Percentiles rank a stretch among this genome's conserved stretches.
Evolutionary conservation across 2,888 invertebrate genomes (phyloP).

Genomic region (Tenthredo scrophulariae): DNA sequence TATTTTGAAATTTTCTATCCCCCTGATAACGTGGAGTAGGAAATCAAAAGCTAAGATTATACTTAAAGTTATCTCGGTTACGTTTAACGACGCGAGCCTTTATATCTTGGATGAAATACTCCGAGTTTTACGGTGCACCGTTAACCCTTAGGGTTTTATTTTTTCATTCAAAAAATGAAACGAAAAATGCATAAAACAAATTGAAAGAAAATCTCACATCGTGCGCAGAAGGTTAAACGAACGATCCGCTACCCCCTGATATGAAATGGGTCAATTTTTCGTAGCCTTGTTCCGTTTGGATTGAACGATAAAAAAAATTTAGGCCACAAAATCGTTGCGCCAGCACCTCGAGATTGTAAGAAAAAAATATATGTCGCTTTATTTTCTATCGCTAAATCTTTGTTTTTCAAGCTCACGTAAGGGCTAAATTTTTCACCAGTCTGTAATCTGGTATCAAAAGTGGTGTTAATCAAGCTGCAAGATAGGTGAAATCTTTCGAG

Average conservation of each 20-base stretch:
- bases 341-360: background rate
- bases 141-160: background rate
- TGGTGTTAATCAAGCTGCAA: background rate
- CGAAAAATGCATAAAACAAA: background rate
- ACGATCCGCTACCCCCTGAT: background rate
- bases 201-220: background rate
- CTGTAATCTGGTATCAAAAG: background rate
- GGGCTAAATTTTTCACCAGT: background rate
- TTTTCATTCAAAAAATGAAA: background rate
- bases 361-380: constrained; percentile 2
- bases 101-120: constrained; percentile 16
- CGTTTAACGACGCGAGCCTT: constrained; percentile 8
- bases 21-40: background rate
- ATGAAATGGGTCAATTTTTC: constrained; percentile 25
- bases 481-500: constrained; percentile 13
- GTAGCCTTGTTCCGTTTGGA: constrained; percentile 1
- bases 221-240: background rate
- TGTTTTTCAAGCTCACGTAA: constrained; percentile 4
- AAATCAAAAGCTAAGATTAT: background rate
- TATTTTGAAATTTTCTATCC: constrained; percentile 16
- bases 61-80: background rate
- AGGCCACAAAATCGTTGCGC: background rate
- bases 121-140: constrained; percentile 23
- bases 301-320: constrained; percentile 20
- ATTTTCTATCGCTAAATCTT: constrained; percentile 8